Conservation (phyloP, 2,888 invertebrate genomes). For the Limnephilus marmoratus region DNA sequence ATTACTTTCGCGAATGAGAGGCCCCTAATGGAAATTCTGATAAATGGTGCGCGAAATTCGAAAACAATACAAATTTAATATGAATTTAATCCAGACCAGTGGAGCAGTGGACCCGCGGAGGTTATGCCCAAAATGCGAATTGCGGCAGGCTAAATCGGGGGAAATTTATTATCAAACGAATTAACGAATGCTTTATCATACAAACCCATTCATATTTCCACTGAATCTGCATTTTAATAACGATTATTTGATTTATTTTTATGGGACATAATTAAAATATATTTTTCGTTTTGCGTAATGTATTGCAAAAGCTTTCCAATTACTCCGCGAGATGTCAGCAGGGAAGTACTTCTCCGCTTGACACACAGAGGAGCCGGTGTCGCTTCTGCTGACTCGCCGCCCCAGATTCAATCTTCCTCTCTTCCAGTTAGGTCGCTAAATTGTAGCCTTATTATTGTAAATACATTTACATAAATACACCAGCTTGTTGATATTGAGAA, state of each 20-base stretch:
- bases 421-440: no score
- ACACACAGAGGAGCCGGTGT: no score
- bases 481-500: no score
- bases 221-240: not conserved
- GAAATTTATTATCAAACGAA: constrained; percentile 35
- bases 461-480: no score
- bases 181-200: constrained; percentile 7
- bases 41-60: constrained; percentile 65
- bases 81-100: constrained; percentile 60
- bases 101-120: constrained; percentile 45
- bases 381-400: no score
- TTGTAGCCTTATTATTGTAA: no score
- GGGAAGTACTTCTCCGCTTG: no score
- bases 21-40: constrained; percentile 63
- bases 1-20: constrained; percentile 20
- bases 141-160: not conserved
- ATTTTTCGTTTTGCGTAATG: not conserved
- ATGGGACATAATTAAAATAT: not conserved
- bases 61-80: constrained; percentile 66
- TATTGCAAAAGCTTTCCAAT: no score
- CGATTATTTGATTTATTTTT: constrained; percentile 27
- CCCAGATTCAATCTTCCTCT: no score
- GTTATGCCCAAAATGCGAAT: not conserved
- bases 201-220: not conserved
- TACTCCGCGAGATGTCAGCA: no score